A percentile compares a stretch with the other conserved stretches of the same genome.
These are phyloP conservation scores for Tanytarsus gracilentus DNA, from an alignment of 2,888 invertebrate species.

Conservation along the genomic window DNA sequence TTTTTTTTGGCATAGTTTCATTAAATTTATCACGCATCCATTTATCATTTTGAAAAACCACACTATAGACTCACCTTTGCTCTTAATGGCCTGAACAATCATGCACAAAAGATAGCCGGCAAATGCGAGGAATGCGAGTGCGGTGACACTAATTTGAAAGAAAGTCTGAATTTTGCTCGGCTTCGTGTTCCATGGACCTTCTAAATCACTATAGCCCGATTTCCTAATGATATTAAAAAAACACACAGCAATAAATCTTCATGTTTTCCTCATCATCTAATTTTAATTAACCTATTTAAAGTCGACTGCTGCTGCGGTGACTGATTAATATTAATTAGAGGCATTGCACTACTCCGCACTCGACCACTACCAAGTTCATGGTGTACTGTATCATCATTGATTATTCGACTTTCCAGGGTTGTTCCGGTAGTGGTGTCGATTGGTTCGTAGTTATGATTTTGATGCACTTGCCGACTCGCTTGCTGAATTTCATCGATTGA, in stretches of 20 bases:
- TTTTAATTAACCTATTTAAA: not conserved
- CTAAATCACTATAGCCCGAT: constrained; percentile 39
- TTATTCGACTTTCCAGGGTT: constrained; percentile 9
- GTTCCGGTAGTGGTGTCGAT: not conserved
- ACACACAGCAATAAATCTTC: not conserved
- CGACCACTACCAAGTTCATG: not conserved
- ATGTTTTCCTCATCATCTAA: too few species aligned
- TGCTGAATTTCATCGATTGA: constrained; percentile 35
- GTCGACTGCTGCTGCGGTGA: not conserved
- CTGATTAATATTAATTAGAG: not conserved
- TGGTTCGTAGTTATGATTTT: not conserved
- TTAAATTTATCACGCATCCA: not conserved
- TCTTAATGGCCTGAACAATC: constrained; percentile 64
- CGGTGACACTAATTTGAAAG: constrained; percentile 68
- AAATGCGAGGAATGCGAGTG: constrained; percentile 72
- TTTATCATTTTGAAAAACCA: constrained; percentile 17
- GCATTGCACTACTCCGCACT: not conserved
- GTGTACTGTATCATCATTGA: not conserved
- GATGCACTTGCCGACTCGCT: not conserved
- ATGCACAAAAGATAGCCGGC: constrained; percentile 73
- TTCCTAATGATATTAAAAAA: not conserved
- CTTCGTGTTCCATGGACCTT: constrained; percentile 39
- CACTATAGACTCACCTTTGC: constrained; percentile 46
- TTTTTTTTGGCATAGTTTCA: not conserved
- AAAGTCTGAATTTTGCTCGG: constrained; percentile 61